Evolutionary conservation across 2,888 invertebrate species (phyloP).

Genomic region (Lasioglossum calceatum): DNA sequence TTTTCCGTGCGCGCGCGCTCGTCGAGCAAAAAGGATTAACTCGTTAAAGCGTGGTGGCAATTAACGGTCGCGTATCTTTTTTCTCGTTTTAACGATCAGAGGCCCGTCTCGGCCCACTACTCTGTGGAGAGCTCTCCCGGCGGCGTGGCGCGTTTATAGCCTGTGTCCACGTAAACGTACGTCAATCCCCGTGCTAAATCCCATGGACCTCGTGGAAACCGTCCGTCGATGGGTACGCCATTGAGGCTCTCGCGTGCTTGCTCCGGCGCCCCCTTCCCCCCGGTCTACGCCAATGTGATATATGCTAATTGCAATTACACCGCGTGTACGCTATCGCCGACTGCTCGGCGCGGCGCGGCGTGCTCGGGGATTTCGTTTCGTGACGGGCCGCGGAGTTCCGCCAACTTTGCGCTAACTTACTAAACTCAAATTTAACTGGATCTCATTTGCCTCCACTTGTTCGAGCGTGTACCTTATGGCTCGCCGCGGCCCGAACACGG

Average conservation of each 20-base stretch:
- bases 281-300: conserved; percentile 77
- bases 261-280: conserved; percentile 37
- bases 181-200: conserved; percentile 3
- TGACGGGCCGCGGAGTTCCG: conserved; percentile 69
- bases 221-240: conserved; percentile 57
- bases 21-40: conserved; percentile 8
- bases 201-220: not conserved
- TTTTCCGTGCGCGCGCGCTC: not conserved
- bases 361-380: conserved; percentile 52
- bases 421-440: conserved; percentile 78
- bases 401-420: conserved; percentile 77
- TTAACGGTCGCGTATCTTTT: conserved; percentile 24
- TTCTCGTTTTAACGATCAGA: not conserved
- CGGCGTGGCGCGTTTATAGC: not conserved
- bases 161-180: not conserved
- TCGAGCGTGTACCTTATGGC: conserved; percentile 48
- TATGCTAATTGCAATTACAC: conserved; percentile 83
- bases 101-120: not conserved
- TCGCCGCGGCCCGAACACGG: not conserved
- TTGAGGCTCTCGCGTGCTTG: conserved; percentile 75
- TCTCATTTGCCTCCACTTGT: conserved; percentile 74
- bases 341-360: conserved; percentile 64
- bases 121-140: not conserved
- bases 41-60: conserved; percentile 20
- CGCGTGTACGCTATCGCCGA: conserved; percentile 76